Conservation (phyloP, 1,140 invertebrate species). For the Cotesia vestalis region DNA sequence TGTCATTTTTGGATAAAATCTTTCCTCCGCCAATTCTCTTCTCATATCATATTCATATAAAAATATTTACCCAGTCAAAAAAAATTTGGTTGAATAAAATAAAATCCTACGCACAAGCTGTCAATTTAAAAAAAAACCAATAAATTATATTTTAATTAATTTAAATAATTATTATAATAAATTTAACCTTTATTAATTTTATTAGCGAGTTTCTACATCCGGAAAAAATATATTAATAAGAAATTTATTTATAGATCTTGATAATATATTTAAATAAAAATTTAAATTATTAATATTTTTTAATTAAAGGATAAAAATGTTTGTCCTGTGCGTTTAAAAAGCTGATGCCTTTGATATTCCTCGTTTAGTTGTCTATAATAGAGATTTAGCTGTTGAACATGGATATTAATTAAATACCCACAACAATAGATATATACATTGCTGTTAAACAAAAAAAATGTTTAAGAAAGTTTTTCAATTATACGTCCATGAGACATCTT, state of each 20-base stretch:
- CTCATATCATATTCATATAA: constrained; percentile 60
- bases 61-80: constrained; percentile 84
- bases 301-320: constrained; percentile 34
- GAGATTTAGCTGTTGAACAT: too few relatives aligned
- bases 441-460: too few relatives aligned
- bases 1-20: constrained; percentile 63
- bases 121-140: constrained; percentile 75
- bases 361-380: too few relatives aligned
- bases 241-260: too few relatives aligned
- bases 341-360: constrained; percentile 30
- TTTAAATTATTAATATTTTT: not conserved
- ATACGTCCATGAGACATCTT: too few relatives aligned
- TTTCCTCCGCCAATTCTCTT: constrained; percentile 67
- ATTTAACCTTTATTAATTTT: constrained; percentile 41
- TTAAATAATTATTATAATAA: constrained; percentile 16
- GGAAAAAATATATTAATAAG: too few relatives aligned
- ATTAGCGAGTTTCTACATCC: constrained; percentile 61
- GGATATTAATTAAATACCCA: too few relatives aligned
- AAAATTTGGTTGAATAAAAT: constrained; percentile 89
- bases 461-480: too few relatives aligned
- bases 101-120: constrained; percentile 88
- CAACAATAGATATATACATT: too few relatives aligned
- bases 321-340: constrained; percentile 33
- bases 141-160: constrained; percentile 68
- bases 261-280: constrained; percentile 5